phyloP scores from a whole-genome alignment of 2,888 invertebrate species.

The Pterostichus madidus region DNA sequence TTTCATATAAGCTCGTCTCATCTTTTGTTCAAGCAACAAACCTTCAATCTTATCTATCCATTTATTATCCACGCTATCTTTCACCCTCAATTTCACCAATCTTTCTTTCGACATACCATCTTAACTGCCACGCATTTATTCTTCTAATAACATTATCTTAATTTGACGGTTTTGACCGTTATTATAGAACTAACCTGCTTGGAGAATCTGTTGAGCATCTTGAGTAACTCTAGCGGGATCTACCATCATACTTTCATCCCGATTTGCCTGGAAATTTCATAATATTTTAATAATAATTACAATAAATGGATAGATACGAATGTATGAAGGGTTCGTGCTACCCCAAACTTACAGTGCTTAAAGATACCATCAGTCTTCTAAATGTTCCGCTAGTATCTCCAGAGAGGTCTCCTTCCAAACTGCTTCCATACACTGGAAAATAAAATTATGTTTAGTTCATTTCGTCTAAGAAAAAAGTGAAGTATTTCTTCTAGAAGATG shows the following conservation, averaged over 20 bases:
- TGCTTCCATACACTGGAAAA: slow-evolving; percentile 85
- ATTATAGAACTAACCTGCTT: slow-evolving; percentile 82
- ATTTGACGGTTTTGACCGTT: too few relatives aligned
- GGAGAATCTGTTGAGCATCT: slow-evolving; percentile 89
- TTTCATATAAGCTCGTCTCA: too few relatives aligned
- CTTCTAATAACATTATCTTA: too few relatives aligned
- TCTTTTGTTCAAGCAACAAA: too few relatives aligned
- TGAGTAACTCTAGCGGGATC: slow-evolving; percentile 86
- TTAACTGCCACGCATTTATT: too few relatives aligned
- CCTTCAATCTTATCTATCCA: not conserved
- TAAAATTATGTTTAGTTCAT: not conserved
- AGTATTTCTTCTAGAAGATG: too few relatives aligned
- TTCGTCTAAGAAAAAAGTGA: too few relatives aligned
- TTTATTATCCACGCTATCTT: too few relatives aligned
- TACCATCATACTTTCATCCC: slow-evolving; percentile 88
- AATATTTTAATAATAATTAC: not conserved
- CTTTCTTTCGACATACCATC: too few relatives aligned
- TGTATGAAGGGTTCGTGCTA: too few relatives aligned
- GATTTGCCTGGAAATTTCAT: slow-evolving; percentile 81
- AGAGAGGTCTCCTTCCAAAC: slow-evolving; percentile 89
- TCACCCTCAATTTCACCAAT: too few relatives aligned
- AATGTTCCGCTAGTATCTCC: slow-evolving; percentile 96
- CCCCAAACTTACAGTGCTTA: slow-evolving; percentile 82
- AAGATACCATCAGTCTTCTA: slow-evolving; percentile 91
- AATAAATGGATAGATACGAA: too few relatives aligned